Evolutionary conservation across 2,888 invertebrate genomes (phyloP).

Genomic region (Ectemnius cavifrons): DNA sequence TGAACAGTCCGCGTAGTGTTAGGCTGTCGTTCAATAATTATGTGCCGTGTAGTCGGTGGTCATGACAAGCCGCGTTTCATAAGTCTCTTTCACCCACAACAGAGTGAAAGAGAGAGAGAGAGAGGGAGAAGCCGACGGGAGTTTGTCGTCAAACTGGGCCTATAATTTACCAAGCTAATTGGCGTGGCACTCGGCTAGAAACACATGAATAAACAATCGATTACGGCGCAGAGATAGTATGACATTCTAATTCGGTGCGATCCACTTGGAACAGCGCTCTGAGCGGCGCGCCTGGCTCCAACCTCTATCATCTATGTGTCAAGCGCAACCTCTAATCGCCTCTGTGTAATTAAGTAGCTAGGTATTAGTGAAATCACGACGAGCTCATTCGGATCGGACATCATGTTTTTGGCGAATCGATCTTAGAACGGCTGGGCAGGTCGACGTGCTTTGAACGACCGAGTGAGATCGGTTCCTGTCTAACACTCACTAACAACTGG

Average conservation of each 20-base stretch:
- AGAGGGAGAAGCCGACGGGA: no score
- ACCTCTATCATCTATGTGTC: not conserved
- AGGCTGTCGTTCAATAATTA: no score
- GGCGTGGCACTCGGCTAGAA: conserved; percentile 5
- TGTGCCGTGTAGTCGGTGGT: no score
- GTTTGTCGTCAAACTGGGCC: conserved; percentile 4
- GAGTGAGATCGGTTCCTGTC: conserved; percentile 55
- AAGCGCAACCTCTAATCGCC: no score
- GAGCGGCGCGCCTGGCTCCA: conserved; percentile 13
- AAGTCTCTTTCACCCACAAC: conserved; percentile 20
- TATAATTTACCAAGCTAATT: conserved; percentile 14
- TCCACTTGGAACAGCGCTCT: conserved; percentile 31
- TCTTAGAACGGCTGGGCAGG: conserved; percentile 40
- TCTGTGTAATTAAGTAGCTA: no score
- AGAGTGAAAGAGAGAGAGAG: no score
- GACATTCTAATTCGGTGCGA: conserved; percentile 39
- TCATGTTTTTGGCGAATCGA: no score
- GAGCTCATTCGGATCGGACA: no score
- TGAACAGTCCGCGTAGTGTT: no score
- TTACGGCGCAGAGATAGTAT: conserved; percentile 26
- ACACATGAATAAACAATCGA: conserved; percentile 36
- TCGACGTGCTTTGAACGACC: conserved; percentile 40
- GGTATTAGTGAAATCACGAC: no score
- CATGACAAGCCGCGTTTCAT: no score
- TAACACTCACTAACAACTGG: conserved; percentile 60